Base-by-base conservation (phyloP, 2,797 vertebrate species). In the Cirrhinus mrigala region DNA sequence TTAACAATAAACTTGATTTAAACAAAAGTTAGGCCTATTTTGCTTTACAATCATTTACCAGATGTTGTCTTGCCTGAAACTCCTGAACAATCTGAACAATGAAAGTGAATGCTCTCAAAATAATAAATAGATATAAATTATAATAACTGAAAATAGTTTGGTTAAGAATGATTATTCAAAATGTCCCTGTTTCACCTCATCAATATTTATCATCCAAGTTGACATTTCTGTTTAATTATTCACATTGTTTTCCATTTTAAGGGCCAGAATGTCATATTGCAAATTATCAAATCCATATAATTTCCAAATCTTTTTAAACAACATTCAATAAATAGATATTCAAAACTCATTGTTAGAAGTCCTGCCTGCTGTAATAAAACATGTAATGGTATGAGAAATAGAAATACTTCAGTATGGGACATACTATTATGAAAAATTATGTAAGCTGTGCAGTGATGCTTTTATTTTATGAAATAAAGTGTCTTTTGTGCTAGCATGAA, bases 161-260 rank as follows among this genome's bases (percentile, higher is more conserved):
- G 3, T 20, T 74, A 46, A 44, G 16, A 24, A 29, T 9, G 7
- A 20, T 44, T 50, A 7, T 54, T 70, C 22, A 54, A 40, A 18
- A n/a, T 2, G 33, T 33, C 66, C 33, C 7, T 24, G 33, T 44
- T 58, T 58, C 3, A 29, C 10, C 33, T 5, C 8, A 46, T 48
- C 16, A 14, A 14, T 6, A 62, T 14, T 22, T 54, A 46, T 82
- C 40, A 50, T 48, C 56, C 22, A 40, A n/a, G 18, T 29, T 33
- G 44, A 50, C 20, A 83, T 52, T 50, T 75, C 6, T 64, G 50
- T 29, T 83, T 18, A 74, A 75, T 83, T 52, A 83, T 83, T 74
- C 3, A 83, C n/a, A 46, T 60, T 22, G 7, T 48, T 50, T 62
- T 27, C 15, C 40, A 22, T 12, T 62, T 73, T 73, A 27, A 62